Conservation (phyloP, 2,888 invertebrate genomes). For the Geotrupes spiniger region DNA sequence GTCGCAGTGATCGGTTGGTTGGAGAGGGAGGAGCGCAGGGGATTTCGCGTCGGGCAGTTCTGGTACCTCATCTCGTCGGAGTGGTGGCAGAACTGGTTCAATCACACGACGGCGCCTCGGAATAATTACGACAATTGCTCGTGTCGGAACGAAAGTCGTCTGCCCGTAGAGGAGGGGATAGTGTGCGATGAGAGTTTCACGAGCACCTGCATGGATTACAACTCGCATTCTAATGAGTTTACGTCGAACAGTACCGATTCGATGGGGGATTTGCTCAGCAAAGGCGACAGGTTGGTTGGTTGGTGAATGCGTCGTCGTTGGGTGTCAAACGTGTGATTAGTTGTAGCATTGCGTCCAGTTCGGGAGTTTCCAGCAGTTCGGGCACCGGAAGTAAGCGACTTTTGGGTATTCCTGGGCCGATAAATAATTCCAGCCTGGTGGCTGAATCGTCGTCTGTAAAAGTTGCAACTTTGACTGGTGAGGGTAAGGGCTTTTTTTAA, state of each 20-base stretch:
- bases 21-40: constrained; percentile 70
- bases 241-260: constrained; percentile 56
- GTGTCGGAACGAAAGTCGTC: constrained; percentile 46
- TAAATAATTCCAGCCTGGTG: constrained; percentile 73
- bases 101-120: constrained; percentile 58
- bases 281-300: constrained; percentile 55
- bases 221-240: constrained; percentile 45
- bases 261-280: constrained; percentile 60
- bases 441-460: constrained; percentile 55
- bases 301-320: background rate
- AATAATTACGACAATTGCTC: constrained; percentile 48
- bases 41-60: constrained; percentile 77
- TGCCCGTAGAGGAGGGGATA: constrained; percentile 60
- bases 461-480: constrained; percentile 75
- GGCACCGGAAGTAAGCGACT: constrained; percentile 50
- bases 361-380: constrained; percentile 60
- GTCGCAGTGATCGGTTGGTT: constrained; percentile 73
- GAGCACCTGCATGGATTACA: constrained; percentile 50
- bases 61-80: constrained; percentile 84
- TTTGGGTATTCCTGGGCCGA: constrained; percentile 62
- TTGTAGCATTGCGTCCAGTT: constrained; percentile 56
- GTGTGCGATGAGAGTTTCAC: constrained; percentile 71
- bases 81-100: constrained; percentile 84
- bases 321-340: constrained; percentile 22
- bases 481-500: too few relatives aligned